Evolutionary conservation across 2,797 vertebrate genomes (phyloP), one percentile per base, ranked within the genome.

Genomic region (Darevskia mixta): DNA sequence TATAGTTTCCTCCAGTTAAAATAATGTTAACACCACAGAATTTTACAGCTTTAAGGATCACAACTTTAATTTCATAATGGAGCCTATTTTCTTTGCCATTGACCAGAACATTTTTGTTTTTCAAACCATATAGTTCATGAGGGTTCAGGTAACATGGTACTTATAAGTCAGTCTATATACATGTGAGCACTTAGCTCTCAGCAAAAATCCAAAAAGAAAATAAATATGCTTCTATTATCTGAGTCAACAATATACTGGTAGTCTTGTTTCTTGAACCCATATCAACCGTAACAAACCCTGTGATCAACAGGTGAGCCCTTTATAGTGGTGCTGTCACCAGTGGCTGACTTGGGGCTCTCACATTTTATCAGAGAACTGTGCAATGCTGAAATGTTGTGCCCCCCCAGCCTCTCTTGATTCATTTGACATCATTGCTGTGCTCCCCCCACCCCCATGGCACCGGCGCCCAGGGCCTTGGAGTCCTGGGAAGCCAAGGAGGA

Each of bases 161-260:
- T 32, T 83, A 27, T 72, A 91, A 87, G 76, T 90, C 66, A 88
- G 5, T 10, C 38, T 85, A 81, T 64, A 80, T 61, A 58, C 15
- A 78, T 91, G 58, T 38, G 91, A 91, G 85, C 91, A 93, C 90
- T 93, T 72, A 92, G 83, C 72, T 41, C 0, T 0, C 32, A 76
- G 35, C 79, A 80, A 73, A 91, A 86, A 82, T 20, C 58, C 25
- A 32, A 79, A 17, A 79, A 8, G 89, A 92, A 55, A 55, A 55
- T 55, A 55, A 55, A 0, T 7, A 88, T 82, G 27, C 87, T 91
- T 92, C 83, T 76, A 86, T 90, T 91, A 69, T 69, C 45, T 77
- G n/a, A 79, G 15, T 45, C 86, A 92, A 83, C 18, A 71, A 89
- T 85, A 58, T 41, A 35, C 35, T 35, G 35, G 35, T 35, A 90